A percentile compares a stretch with the other conserved stretches of the same genome.
Conservation (phyloP, 2,888 invertebrate species). For the Cyclophora albipunctata region DNA sequence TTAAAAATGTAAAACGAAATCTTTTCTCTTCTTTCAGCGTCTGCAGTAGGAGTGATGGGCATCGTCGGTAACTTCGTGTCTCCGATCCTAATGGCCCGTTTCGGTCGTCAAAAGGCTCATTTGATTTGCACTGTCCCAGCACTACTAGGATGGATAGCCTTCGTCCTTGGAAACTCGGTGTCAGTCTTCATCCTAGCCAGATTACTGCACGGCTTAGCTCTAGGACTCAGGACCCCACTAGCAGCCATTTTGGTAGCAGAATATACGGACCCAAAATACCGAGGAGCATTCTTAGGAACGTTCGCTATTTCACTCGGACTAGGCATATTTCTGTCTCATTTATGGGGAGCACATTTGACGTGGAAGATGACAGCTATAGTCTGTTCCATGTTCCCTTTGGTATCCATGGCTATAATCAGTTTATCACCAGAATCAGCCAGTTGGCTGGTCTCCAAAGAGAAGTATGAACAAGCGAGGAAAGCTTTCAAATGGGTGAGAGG, state of each 20-base stretch:
- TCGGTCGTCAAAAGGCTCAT: slow-evolving; percentile 75
- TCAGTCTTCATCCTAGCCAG: slow-evolving; percentile 57
- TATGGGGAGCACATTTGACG: slow-evolving; percentile 76
- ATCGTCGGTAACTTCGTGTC: slow-evolving; percentile 67
- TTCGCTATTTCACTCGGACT: slow-evolving; percentile 77
- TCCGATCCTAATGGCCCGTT: slow-evolving; percentile 71
- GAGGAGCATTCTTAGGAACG: slow-evolving; percentile 78
- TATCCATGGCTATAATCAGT: slow-evolving; percentile 60
- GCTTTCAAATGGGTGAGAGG: slow-evolving; percentile 78
- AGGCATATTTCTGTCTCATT: slow-evolving; percentile 79
- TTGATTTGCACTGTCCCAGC: slow-evolving; percentile 67
- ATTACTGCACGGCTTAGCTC: slow-evolving; percentile 63
- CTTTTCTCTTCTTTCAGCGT: too few species aligned
- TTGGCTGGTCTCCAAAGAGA: slow-evolving; percentile 78
- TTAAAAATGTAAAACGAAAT: too few species aligned
- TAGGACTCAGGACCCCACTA: slow-evolving; percentile 72
- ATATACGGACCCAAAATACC: slow-evolving; percentile 75
- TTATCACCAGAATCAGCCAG: slow-evolving; percentile 79
- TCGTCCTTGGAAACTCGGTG: slow-evolving; percentile 57
- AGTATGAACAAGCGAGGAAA: slow-evolving; percentile 72
- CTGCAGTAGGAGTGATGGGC: slow-evolving; percentile 63
- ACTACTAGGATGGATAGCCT: slow-evolving; percentile 65
- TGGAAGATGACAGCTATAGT: slow-evolving; percentile 77
- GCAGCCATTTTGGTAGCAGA: slow-evolving; percentile 76
- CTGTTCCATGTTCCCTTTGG: slow-evolving; percentile 66